These are phyloP conservation scores for Odontomachus brunneus DNA, from an alignment of 1,140 invertebrate genomes.

Conservation along the genomic window DNA sequence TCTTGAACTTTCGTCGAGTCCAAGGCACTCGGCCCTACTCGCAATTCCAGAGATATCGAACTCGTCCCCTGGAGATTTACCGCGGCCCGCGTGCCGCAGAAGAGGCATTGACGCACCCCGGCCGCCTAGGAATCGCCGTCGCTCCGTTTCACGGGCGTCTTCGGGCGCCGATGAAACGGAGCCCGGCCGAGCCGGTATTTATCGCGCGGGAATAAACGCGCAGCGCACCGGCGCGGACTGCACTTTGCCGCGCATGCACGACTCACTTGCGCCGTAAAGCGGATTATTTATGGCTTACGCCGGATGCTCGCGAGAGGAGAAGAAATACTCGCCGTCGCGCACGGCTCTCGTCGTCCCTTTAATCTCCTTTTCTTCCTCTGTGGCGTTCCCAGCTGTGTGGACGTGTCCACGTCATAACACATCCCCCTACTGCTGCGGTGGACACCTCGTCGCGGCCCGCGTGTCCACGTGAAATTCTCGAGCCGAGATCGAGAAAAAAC, in stretches of 20 bases:
- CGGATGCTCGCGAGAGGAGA: conserved; percentile 35
- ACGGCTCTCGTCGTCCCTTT: conserved; percentile 12
- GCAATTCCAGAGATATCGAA: no score
- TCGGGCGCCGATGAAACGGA: conserved; percentile 27
- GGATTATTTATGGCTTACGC: conserved; percentile 61
- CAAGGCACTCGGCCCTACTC: no score
- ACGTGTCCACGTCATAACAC: no score
- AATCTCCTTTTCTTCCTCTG: neutral
- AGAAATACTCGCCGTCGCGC: conserved; percentile 7
- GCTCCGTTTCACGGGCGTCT: conserved; percentile 15
- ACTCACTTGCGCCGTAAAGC: conserved; percentile 58
- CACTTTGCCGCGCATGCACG: conserved; percentile 64
- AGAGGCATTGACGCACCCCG: conserved; percentile 34
- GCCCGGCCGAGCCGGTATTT: conserved; percentile 53
- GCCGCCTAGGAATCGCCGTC: neutral
- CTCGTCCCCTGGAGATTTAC: no score
- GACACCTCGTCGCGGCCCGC: no score
- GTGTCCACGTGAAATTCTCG: no score
- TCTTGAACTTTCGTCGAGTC: no score
- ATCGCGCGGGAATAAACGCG: conserved; percentile 58
- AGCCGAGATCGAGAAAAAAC: no score
- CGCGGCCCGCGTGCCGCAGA: neutral
- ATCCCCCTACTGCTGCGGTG: no score
- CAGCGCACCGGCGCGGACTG: conserved; percentile 1
- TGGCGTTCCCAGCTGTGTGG: neutral